Conservation (phyloP, 30 jellyfish, hydroid and myxozoan genomes). For the Cassiopea andromeda region DNA sequence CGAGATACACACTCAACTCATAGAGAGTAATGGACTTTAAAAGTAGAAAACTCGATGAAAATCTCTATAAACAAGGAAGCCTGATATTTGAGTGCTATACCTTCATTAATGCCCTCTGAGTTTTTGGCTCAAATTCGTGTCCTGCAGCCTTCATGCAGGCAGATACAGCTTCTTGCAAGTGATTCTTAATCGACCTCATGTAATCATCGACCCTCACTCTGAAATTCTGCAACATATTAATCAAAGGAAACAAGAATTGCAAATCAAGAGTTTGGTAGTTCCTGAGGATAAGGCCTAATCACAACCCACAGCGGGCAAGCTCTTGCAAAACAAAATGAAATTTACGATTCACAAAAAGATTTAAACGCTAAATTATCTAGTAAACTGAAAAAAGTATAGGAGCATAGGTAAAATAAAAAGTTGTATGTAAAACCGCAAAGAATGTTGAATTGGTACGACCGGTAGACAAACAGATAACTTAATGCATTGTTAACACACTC, state of each 20-base stretch:
- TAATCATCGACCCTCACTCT: slow-evolving; percentile 95
- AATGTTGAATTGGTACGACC: neutral
- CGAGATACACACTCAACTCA: too few relatives aligned
- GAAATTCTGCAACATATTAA: slow-evolving; percentile 52
- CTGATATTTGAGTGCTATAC: slow-evolving; percentile 12
- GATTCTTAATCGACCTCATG: slow-evolving; percentile 94
- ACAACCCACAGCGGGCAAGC: too few relatives aligned
- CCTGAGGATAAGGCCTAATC: too few relatives aligned
- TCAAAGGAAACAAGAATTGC: neutral
- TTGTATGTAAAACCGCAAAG: neutral
- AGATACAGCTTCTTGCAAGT: slow-evolving; percentile 90
- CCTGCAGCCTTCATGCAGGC: slow-evolving; percentile 98
- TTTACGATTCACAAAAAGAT: too few relatives aligned
- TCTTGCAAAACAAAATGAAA: too few relatives aligned
- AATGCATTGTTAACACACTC: too few relatives aligned
- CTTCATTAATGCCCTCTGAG: slow-evolving; percentile 86
- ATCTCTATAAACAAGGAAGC: neutral
- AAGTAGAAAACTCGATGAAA: too few relatives aligned
- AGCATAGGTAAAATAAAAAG: too few relatives aligned
- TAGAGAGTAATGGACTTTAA: too few relatives aligned
- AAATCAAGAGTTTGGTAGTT: neutral
- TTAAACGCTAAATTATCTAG: too few relatives aligned
- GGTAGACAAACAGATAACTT: neutral
- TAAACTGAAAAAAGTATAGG: too few relatives aligned
- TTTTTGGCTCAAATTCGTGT: slow-evolving; percentile 83